Conservation (phyloP, 2,797 vertebrate species). For the Neopelma chrysocephalum region DNA sequence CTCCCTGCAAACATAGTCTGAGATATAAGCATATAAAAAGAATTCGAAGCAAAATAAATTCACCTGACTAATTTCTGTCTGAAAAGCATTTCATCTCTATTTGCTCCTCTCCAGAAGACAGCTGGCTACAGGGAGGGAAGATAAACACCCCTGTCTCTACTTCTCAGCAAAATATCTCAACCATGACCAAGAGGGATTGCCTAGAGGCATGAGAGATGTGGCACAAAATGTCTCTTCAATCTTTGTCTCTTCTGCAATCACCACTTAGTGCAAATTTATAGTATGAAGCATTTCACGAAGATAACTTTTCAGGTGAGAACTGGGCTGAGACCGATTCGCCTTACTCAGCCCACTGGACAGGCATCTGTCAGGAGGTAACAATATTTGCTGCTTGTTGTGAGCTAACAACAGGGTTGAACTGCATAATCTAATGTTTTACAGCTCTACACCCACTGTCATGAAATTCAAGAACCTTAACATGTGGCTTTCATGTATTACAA, state of each 20-base stretch:
- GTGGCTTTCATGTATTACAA: background rate
- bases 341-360: background rate
- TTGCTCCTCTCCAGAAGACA: conserved; percentile 7
- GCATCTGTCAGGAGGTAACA: background rate
- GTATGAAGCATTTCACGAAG: background rate
- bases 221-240: background rate
- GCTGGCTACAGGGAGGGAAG: background rate
- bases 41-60: conserved; percentile 7
- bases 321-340: background rate
- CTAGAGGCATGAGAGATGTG: background rate
- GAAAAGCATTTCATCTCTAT: conserved; percentile 37
- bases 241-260: conserved; percentile 3
- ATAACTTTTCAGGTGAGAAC: background rate
- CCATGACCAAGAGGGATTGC: conserved; percentile 28
- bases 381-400: background rate
- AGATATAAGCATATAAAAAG: background rate
- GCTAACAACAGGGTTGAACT: background rate
- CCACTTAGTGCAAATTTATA: background rate
- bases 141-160: conserved; percentile 35
- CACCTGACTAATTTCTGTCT: background rate
- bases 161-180: conserved; percentile 1
- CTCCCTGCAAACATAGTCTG: background rate
- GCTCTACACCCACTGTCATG: background rate
- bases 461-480: background rate
- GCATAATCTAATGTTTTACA: background rate